phyloP scores from a whole-genome alignment of 2,113 vertebrate species.

The Odobenus rosmarus region DNA sequence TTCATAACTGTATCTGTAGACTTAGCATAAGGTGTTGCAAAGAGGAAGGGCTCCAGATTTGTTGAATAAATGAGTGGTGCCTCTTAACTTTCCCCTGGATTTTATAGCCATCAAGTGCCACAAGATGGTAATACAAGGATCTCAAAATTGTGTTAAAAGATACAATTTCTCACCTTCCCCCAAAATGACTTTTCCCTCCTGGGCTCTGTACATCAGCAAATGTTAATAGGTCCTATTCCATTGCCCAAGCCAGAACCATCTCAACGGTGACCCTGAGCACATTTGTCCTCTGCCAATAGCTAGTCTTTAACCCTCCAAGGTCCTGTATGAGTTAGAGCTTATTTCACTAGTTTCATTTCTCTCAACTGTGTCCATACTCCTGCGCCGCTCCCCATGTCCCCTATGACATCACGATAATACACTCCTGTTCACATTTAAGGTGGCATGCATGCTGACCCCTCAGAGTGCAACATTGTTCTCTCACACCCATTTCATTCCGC shows the following conservation, averaged over 20 bases:
- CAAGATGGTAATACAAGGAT: background rate
- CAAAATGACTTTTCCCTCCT: background rate
- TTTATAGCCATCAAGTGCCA: background rate
- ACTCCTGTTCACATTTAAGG: background rate
- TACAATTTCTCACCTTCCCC: background rate
- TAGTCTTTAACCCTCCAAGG: background rate
- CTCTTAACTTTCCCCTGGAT: background rate
- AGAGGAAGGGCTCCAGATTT: background rate
- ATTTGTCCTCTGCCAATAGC: background rate
- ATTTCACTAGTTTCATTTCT: background rate
- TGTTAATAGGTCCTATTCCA: background rate
- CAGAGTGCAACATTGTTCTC: too few relatives aligned
- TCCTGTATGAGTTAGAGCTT: background rate
- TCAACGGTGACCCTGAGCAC: background rate
- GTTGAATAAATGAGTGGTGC: background rate
- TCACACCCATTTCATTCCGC: background rate
- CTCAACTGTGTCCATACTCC: too few relatives aligned
- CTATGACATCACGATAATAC: background rate
- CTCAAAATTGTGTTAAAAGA: background rate
- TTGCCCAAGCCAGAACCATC: background rate
- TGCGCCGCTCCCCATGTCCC: fast-evolving
- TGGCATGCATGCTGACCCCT: background rate
- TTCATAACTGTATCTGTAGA: background rate
- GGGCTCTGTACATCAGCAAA: background rate
- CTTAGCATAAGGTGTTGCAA: background rate